Evolutionary conservation across 2,797 vertebrate species (phyloP), one percentile per base, ranked within the genome.

Genomic region (Leucoraja ocellata): DNA sequence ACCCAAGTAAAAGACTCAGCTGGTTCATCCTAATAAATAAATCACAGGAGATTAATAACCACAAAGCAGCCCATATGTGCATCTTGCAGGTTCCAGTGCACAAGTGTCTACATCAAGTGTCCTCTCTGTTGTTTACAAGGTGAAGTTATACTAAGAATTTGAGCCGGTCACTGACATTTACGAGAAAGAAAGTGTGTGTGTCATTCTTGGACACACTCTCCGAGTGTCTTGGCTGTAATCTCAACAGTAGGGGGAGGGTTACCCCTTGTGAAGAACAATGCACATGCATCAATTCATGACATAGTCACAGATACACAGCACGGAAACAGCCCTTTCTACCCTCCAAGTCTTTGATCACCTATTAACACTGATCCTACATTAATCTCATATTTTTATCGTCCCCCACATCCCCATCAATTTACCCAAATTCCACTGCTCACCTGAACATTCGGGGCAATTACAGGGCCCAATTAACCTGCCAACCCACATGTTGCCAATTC

Each of bases 31-130:
- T 86, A n/a, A 63, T 63, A 63, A 63, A 65, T 65, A 86, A 86
- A 86, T 86, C 83, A 86, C 58, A 6, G 1, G 28, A 86, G 61
- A 86, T 65, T 63, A 86, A 86, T 65, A 86, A 86, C 61, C 58
- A 63, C 61, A 28, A n/a, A 86, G 83, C 28, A 16, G 58, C 61
- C n/a, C 54, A 28, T 63, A 11, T 18, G 28, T 63, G 28, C 32
- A 13, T 4, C 16, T 13, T 58, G 65, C 58, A 16, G 58, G 8
- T 86, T 6, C 58, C 58, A 14, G 81, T 28, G 8, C 80, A 61
- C 23, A 63, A 63, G 58, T 63, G 4, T 9, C 1, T 23, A 6
- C n/a, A 28, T 32, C 83, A 86, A 63, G 1, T 86, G 83, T 65
- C 58, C 83, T 86, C 83, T 65, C 14, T 32, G 0, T 0, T 32